These are phyloP conservation scores for Ceratina japonica DNA, from an alignment of 1,140 invertebrate species.

Conservation along the genomic window DNA sequence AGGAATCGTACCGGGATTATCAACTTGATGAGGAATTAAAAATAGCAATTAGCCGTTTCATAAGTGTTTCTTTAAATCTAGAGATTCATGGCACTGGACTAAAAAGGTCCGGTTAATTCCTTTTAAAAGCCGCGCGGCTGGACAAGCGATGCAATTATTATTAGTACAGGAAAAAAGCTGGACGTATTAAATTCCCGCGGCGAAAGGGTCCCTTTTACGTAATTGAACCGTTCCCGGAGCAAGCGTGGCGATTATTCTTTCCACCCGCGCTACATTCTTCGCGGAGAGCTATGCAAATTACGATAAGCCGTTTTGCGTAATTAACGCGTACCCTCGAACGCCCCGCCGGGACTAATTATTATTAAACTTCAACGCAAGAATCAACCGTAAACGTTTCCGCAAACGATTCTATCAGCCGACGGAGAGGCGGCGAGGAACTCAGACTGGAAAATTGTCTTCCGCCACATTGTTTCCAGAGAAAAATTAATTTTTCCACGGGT, in stretches of 20 bases:
- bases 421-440: too few relatives aligned
- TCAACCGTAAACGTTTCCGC: too few relatives aligned
- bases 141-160: slow-evolving; percentile 23
- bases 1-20: neutral
- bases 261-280: neutral
- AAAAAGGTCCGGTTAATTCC: slow-evolving; percentile 5
- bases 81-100: neutral
- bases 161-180: neutral
- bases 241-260: slow-evolving; percentile 17
- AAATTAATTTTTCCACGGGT: neutral
- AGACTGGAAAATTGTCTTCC: too few relatives aligned
- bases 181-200: slow-evolving; percentile 9
- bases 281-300: slow-evolving; percentile 28
- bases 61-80: neutral
- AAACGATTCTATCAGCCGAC: neutral
- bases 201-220: slow-evolving; percentile 1
- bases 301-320: slow-evolving; percentile 20
- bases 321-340: slow-evolving; percentile 11
- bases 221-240: slow-evolving; percentile 13
- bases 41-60: neutral
- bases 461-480: too few relatives aligned
- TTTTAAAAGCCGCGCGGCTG: neutral
- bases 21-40: neutral
- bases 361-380: neutral
- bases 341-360: neutral